Evolutionary conservation across 2,888 invertebrate genomes (phyloP).

Genomic region (Rosalia funebris): DNA sequence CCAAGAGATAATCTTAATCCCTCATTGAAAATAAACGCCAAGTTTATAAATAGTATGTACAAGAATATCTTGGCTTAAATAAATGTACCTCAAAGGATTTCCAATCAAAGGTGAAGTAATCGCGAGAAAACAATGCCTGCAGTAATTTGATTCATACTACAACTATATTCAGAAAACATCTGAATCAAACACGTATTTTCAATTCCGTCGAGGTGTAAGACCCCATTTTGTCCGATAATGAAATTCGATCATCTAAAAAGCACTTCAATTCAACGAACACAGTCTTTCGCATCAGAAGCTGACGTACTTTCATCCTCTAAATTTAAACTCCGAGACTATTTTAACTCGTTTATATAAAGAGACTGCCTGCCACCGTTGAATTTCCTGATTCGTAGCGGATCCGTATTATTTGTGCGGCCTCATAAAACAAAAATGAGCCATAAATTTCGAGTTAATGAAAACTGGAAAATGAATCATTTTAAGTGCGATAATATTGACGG

Average conservation of each 20-base stretch:
- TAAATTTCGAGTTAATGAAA: background rate
- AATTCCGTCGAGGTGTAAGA: too few species aligned
- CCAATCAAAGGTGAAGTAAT: too few species aligned
- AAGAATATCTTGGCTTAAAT: too few species aligned
- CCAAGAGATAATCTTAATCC: too few species aligned
- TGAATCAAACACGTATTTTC: too few species aligned
- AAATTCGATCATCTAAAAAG: constrained; percentile 9
- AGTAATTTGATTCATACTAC: too few species aligned
- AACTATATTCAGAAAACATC: too few species aligned
- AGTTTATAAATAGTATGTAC: too few species aligned
- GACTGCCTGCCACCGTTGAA: background rate
- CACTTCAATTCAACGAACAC: constrained; percentile 1
- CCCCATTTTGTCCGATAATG: too few species aligned
- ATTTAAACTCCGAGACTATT: constrained; percentile 10
- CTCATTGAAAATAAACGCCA: too few species aligned
- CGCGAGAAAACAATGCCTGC: too few species aligned
- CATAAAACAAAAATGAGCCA: background rate
- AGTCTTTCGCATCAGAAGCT: constrained; percentile 9
- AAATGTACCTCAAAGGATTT: too few species aligned
- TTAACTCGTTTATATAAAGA: constrained; percentile 2
- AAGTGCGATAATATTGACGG: background rate
- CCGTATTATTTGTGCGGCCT: background rate
- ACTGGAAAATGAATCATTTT: background rate
- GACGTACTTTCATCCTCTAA: constrained; percentile 10
- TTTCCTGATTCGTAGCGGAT: background rate